Evolutionary conservation across 1,140 invertebrate genomes (phyloP), one percentile per base, ranked within the genome.

Genomic region (Pseudomyrmex pallidus): DNA sequence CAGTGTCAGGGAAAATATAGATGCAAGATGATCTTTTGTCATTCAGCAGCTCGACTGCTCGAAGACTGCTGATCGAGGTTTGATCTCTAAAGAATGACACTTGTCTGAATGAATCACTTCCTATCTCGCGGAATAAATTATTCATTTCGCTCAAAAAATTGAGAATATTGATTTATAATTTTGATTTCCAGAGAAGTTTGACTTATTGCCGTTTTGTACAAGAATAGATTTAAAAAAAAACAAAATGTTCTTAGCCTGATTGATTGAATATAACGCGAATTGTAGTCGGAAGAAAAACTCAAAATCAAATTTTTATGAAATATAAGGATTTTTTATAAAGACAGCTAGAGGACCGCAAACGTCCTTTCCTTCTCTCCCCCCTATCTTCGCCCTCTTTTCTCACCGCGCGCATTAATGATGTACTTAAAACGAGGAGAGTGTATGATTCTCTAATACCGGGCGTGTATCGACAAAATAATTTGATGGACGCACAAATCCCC

Each of bases 401-500:
- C 35, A 7, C 5, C 35, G 35, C 35, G 35, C 35, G 5, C 35
- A 7, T 35, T 7, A 35, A 35, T 35, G 35, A 35, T 35, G 35
- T 35, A 70, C 20, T 78, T 56, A 46, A 82, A 59, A 17, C n/a
- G 20, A 15, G 25, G 22, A 74, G 57, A 35, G 5, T 35, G 35
- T 35, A 2, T 13, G 1, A 3, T 52, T 52, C 1, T 74, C 48
- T 63, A 74, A 35, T n/a, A n/a, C 15, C 61, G 35, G 44, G 17
- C 70, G 52, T 74, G 25, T 76, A 77, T 20, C 62, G 52, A 80
- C 66, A 82, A 88, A 88, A 85, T 74, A 88, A 85, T 88, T 88
- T 74, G 82, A 82, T 76, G 87, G 83, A 52, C 73, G 72, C 54
- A 62, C 64, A 85, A 85, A 88, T 80, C 74, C 73, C 73, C 44